A percentile compares a stretch with the other conserved stretches of the same genome.
Conservation (phyloP, 2,888 invertebrate genomes). For the Falcaria lacertinaria region DNA sequence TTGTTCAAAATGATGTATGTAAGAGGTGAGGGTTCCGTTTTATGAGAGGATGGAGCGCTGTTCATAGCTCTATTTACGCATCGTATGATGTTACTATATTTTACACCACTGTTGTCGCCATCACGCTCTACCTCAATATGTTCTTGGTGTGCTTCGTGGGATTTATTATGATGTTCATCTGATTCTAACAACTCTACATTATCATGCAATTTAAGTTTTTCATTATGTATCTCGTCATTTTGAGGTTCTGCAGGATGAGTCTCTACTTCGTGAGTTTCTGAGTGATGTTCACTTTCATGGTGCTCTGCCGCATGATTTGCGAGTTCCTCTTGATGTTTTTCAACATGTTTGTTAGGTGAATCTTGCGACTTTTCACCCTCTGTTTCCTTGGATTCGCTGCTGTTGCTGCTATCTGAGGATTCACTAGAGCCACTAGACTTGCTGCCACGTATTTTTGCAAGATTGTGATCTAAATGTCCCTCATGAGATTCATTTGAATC, state of each 20-base stretch:
- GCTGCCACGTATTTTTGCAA: background rate
- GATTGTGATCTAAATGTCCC: background rate
- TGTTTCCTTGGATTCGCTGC: background rate
- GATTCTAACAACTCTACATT: constrained; percentile 9
- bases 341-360: background rate
- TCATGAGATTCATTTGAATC: background rate
- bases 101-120: constrained; percentile 20
- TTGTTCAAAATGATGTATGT: constrained; percentile 57
- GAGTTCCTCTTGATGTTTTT: background rate
- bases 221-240: background rate
- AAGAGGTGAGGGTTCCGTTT: constrained; percentile 41
- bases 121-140: constrained; percentile 6
- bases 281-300: constrained; percentile 6
- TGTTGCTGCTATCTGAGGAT: background rate
- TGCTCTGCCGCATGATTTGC: constrained; percentile 2
- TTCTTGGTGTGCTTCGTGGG: constrained; percentile 5
- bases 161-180: background rate
- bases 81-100: constrained; percentile 53
- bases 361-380: background rate
- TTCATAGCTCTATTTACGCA: constrained; percentile 52
- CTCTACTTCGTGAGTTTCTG: background rate
- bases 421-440: background rate
- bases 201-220: constrained; percentile 3
- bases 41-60: constrained; percentile 18
- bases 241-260: background rate